phyloP scores from a whole-genome alignment of 2,113 vertebrate species.

The Myiagra hebetior region DNA sequence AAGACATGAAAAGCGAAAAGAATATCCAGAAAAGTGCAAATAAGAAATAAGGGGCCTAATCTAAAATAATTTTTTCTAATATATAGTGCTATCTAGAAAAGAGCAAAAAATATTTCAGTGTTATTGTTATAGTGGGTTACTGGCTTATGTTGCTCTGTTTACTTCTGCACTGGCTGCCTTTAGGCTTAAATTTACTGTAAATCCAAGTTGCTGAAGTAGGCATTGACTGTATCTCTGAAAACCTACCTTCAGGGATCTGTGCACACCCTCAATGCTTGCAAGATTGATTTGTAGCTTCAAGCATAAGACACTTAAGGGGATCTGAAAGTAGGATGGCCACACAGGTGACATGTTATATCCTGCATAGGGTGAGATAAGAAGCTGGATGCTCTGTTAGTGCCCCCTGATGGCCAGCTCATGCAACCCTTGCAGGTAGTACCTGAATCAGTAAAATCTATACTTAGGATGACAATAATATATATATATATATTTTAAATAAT shows the following conservation, averaged over 20 bases:
- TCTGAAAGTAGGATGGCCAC: neutral
- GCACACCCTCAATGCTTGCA: neutral
- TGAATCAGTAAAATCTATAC: neutral
- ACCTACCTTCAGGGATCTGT: constrained; percentile 1
- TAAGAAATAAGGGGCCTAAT: neutral
- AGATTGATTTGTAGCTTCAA: constrained; percentile 49
- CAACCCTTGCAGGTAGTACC: neutral
- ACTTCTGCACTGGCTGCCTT: neutral
- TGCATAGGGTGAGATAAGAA: neutral
- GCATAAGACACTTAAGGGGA: constrained; percentile 14
- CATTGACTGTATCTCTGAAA: constrained; percentile 1
- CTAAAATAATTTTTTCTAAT: neutral
- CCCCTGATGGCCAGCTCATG: neutral
- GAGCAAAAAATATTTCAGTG: neutral
- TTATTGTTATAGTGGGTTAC: neutral
- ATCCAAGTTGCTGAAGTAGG: constrained; percentile 29
- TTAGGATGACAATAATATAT: neutral
- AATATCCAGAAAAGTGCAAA: neutral
- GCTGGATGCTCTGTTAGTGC: neutral
- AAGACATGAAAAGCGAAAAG: neutral
- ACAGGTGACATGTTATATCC: neutral
- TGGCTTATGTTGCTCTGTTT: neutral
- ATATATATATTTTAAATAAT: neutral
- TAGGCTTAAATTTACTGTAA: constrained; percentile 29
- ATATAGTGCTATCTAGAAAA: neutral